Conservation (phyloP, 2,797 vertebrate genomes). For the Galaxias olidus region DNA sequence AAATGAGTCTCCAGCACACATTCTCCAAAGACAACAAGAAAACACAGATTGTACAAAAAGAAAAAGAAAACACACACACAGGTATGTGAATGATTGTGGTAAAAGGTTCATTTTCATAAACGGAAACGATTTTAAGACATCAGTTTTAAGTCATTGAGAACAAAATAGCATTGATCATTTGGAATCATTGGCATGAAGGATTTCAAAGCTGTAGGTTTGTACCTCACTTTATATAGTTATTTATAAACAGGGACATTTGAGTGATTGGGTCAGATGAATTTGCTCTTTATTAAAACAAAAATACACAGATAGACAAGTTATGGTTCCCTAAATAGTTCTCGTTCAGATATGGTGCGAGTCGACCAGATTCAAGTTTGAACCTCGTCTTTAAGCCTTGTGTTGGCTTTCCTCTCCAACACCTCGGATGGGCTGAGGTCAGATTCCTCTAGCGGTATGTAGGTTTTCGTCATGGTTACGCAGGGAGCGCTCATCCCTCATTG, state of each 20-base stretch:
- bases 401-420: too few relatives aligned
- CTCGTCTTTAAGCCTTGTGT: too few relatives aligned
- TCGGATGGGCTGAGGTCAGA: too few relatives aligned
- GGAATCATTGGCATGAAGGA: slow-evolving; percentile 52
- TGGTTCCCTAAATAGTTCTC: too few relatives aligned
- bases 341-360: too few relatives aligned
- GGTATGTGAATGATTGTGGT: slow-evolving; percentile 30
- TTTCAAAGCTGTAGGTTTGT: background rate
- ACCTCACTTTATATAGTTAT: background rate
- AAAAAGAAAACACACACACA: slow-evolving; percentile 17
- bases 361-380: too few relatives aligned
- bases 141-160: slow-evolving; percentile 45
- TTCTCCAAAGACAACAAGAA: slow-evolving; percentile 34
- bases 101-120: slow-evolving; percentile 56
- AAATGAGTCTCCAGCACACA: slow-evolving; percentile 44
- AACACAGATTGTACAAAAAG: background rate
- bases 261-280: too few relatives aligned
- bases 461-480: too few relatives aligned
- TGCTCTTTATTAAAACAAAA: too few relatives aligned
- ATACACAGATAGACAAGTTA: too few relatives aligned
- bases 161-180: slow-evolving; percentile 39
- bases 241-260: too few relatives aligned
- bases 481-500: too few relatives aligned
- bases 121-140: slow-evolving; percentile 67
- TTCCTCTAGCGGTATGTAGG: background rate